Conservation (phyloP, 1,140 invertebrate species). For the Scaptomyza montana region DNA sequence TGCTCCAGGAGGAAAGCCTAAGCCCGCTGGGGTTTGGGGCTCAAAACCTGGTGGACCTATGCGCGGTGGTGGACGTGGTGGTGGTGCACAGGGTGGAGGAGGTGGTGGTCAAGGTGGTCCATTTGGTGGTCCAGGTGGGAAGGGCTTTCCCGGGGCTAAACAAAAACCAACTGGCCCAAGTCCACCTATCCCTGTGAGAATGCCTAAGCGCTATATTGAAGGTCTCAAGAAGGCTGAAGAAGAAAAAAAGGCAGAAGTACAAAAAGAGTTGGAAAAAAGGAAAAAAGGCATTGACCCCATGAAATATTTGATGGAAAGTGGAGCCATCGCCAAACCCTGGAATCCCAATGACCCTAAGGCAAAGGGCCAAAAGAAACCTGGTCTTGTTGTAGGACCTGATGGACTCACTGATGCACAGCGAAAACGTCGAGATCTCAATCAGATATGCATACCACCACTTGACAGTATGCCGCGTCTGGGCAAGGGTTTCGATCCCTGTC, state of each 20-base stretch:
- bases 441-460: slow-evolving; percentile 23
- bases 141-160: slow-evolving; percentile 25
- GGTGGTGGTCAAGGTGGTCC: no score
- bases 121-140: slow-evolving; percentile 1
- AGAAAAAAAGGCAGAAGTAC: not conserved
- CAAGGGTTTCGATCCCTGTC: slow-evolving; percentile 22
- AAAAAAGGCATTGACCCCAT: slow-evolving; percentile 36
- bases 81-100: not conserved
- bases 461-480: slow-evolving; percentile 30
- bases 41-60: slow-evolving; percentile 24
- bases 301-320: slow-evolving; percentile 20
- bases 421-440: not conserved
- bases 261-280: not conserved
- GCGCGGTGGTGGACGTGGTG: slow-evolving; percentile 13
- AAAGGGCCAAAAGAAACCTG: not conserved
- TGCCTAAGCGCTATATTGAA: slow-evolving; percentile 8
- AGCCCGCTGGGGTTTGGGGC: slow-evolving; percentile 16
- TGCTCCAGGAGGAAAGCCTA: slow-evolving; percentile 4
- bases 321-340: slow-evolving; percentile 20
- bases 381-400: slow-evolving; percentile 9
- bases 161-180: not conserved
- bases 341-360: slow-evolving; percentile 28
- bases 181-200: slow-evolving; percentile 28
- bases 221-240: slow-evolving; percentile 1
- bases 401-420: slow-evolving; percentile 40